Percentiles rank a stretch among this genome's conserved stretches.
phyloP scores from a whole-genome alignment of 2,797 vertebrate genomes.

The Simalia tracyae region DNA sequence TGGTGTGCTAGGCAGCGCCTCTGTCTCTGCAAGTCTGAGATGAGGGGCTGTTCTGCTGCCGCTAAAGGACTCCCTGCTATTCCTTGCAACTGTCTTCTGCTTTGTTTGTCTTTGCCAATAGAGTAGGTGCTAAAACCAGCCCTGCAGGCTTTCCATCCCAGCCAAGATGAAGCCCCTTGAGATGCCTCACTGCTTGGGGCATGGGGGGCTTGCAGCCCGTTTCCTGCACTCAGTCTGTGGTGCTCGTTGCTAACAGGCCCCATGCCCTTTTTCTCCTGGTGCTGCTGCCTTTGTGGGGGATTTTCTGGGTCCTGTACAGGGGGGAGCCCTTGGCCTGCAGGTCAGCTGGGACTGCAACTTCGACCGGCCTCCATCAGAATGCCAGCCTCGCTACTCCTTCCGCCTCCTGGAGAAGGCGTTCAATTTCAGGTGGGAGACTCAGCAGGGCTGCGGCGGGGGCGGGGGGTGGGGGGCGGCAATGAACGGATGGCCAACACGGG shows the following conservation, averaged over 20 bases:
- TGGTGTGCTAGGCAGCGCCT: no score
- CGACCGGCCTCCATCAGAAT: conserved; percentile 76
- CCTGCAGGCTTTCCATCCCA: background rate
- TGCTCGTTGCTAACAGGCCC: background rate
- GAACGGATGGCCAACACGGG: no score
- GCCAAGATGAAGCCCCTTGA: background rate
- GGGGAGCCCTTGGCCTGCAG: conserved; percentile 81
- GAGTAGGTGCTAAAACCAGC: background rate
- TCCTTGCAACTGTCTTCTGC: no score
- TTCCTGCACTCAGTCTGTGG: background rate
- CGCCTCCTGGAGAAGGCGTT: conserved; percentile 82
- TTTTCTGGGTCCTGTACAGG: conserved; percentile 71
- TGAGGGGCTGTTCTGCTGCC: no score
- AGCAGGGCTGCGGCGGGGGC: background rate
- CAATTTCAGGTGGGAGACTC: conserved; percentile 86
- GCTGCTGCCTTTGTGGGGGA: no score
- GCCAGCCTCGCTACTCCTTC: conserved; percentile 86
- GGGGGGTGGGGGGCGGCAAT: no score
- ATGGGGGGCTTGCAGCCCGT: background rate
- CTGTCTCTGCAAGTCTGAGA: no score
- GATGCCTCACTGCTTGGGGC: background rate
- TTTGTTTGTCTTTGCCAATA: background rate
- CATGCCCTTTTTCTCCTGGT: background rate
- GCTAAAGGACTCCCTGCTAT: no score
- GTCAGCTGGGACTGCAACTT: conserved; percentile 90